Base-by-base conservation (phyloP, 2,888 invertebrate genomes). In the Drosophila helvetica region DNA sequence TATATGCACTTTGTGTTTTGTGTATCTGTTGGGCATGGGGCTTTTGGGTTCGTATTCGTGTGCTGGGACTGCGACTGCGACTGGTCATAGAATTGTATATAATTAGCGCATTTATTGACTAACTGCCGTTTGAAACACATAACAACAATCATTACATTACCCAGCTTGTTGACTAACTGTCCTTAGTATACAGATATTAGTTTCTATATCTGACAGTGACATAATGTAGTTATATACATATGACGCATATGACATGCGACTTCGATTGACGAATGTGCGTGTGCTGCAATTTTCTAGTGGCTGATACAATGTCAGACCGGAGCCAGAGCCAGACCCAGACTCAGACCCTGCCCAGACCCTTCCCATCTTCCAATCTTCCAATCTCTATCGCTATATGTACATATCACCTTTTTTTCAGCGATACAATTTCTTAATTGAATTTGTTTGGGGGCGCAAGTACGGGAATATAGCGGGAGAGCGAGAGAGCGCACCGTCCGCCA, bases 31-130 rank as follows among this genome's bases (percentile, higher is more conserved):
- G 64, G 54, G 18, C 33, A 17, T 33, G 33, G 54, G 53, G 38
- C 53, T 60, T 46, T 33, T 27, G 60, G 63, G 50, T 25, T 62
- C 48, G 42, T 38, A 15, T 54, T 25, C 45, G 17, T 43, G 30
- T 27, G 10, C 45, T 55, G 55, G 57, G 50, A 38, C 55, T 57
- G 67, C 63, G 50, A 22, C 64, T 67, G 68, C 58, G 66, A 62
- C 58, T 78, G 38, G 55, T 48, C 71, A 77, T 72, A 59, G 76
- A 75, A 80, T 76, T 76, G 80, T 88, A 74, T 86, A 84, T 84
- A 85, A 85, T 85, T 85, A 85, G 78, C 77, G 78, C 66, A 67
- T 63, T 85, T 86, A 88, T 80, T 86, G 78, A 72, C 80, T 76
- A 76, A 82, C 80, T 73, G 67, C 75, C 69, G 55, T 63, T 70